phyloP scores from a whole-genome alignment of 2,797 vertebrate species.

The Erpetoichthys calabaricus region DNA sequence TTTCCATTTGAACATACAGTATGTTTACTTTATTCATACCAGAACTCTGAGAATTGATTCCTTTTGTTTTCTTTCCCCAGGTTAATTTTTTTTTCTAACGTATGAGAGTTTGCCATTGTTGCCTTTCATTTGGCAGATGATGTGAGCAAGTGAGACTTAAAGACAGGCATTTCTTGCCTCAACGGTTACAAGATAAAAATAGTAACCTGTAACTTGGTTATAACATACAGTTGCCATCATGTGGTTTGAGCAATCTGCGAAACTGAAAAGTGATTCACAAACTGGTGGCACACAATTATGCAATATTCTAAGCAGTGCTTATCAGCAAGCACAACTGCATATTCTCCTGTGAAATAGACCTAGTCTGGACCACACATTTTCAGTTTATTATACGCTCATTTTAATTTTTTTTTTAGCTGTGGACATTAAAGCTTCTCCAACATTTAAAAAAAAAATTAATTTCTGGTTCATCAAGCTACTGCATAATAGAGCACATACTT shows the following conservation, averaged over 20 bases:
- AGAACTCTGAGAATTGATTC: background rate
- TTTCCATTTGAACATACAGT: background rate
- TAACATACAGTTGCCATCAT: conserved; percentile 15
- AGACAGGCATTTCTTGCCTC: conserved; percentile 10
- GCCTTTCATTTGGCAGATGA: conserved; percentile 39
- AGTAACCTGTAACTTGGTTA: conserved; percentile 26
- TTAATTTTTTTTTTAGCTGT: too few relatives aligned
- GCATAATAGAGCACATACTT: too few relatives aligned
- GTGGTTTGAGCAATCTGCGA: too few relatives aligned
- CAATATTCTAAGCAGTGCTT: conserved; percentile 23
- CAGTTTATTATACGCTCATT: too few relatives aligned
- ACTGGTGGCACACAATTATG: too few relatives aligned
- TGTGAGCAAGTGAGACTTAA: conserved; percentile 7
- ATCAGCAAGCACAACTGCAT: conserved; percentile 16
- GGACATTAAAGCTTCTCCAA: too few relatives aligned
- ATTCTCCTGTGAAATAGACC: too few relatives aligned
- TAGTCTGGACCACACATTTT: too few relatives aligned
- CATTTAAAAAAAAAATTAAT: too few relatives aligned
- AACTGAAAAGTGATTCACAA: too few relatives aligned
- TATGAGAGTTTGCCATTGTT: conserved; percentile 2
- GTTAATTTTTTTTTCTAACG: background rate
- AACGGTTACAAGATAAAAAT: conserved; percentile 23
- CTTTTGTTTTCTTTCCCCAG: background rate
- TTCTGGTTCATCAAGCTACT: too few relatives aligned
- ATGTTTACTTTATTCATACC: background rate